Conservation (phyloP, 1,140 invertebrate species). For the Latrodectus geometricus region DNA sequence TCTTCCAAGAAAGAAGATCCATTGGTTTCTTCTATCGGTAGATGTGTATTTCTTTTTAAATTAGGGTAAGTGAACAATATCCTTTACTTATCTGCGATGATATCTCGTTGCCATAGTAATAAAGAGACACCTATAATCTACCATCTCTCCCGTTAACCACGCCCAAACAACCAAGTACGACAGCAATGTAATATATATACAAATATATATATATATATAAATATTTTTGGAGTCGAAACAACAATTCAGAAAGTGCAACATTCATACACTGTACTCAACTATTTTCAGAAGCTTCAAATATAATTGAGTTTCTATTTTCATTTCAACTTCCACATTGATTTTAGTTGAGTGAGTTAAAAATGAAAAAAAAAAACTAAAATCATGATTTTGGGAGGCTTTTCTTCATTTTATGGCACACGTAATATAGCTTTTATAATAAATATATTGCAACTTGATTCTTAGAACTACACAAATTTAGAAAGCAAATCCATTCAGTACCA, state of each 20-base stretch:
- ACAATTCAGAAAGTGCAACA: constrained; percentile 45
- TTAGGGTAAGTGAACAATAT: constrained; percentile 59
- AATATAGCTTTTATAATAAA: no score
- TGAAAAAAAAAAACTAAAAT: no score
- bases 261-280: constrained; percentile 18
- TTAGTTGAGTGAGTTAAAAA: background rate
- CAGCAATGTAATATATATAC: constrained; percentile 25
- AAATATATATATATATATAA: background rate
- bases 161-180: constrained; percentile 45
- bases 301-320: constrained; percentile 4
- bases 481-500: no score
- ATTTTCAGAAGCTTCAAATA: constrained; percentile 31
- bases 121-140: constrained; percentile 60
- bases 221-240: background rate
- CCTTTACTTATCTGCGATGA: constrained; percentile 57
- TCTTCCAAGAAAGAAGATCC: background rate
- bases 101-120: constrained; percentile 57
- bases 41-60: constrained; percentile 53
- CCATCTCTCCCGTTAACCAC: constrained; percentile 57
- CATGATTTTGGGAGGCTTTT: no score
- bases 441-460: no score
- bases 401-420: no score
- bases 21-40: background rate
- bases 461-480: no score
- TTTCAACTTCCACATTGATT: background rate